These are phyloP conservation scores for Andrena marginata DNA, from an alignment of 2,888 invertebrate species.

Conservation along the genomic window DNA sequence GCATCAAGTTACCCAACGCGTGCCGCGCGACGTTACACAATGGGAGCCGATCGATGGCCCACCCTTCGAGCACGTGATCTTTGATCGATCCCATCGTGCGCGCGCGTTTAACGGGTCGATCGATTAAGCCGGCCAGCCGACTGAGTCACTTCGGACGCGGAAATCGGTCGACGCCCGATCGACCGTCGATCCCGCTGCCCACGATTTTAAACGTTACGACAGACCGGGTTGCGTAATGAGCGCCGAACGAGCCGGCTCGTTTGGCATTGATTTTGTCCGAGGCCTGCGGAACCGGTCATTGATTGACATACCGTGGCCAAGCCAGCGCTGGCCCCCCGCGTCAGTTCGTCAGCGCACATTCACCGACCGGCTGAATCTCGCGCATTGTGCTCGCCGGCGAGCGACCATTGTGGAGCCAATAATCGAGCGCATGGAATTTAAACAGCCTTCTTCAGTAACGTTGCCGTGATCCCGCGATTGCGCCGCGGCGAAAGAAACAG, in stretches of 20 bases:
- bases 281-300: constrained; percentile 14
- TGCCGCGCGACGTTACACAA: background rate
- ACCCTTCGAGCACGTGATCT: constrained; percentile 1
- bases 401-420: constrained; percentile 53
- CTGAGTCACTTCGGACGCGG: background rate
- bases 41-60: background rate
- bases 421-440: constrained; percentile 57
- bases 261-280: constrained; percentile 45
- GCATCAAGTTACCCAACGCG: background rate
- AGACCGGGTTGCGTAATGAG: constrained; percentile 29
- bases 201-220: background rate
- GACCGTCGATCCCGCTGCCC: background rate
- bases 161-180: background rate
- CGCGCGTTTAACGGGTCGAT: constrained; percentile 19
- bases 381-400: constrained; percentile 46
- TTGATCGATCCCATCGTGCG: background rate
- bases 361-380: constrained; percentile 35
- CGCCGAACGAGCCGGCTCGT: background rate
- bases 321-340: background rate
- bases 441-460: constrained; percentile 59
- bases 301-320: constrained; percentile 28
- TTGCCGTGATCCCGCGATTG: constrained; percentile 48
- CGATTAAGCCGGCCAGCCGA: constrained; percentile 3
- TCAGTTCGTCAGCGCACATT: constrained; percentile 17
- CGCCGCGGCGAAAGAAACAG: constrained; percentile 3